Percentiles rank a stretch among this genome's conserved stretches.
phyloP scores from a whole-genome alignment of 2,888 invertebrate species.

The Xanthia togata region DNA sequence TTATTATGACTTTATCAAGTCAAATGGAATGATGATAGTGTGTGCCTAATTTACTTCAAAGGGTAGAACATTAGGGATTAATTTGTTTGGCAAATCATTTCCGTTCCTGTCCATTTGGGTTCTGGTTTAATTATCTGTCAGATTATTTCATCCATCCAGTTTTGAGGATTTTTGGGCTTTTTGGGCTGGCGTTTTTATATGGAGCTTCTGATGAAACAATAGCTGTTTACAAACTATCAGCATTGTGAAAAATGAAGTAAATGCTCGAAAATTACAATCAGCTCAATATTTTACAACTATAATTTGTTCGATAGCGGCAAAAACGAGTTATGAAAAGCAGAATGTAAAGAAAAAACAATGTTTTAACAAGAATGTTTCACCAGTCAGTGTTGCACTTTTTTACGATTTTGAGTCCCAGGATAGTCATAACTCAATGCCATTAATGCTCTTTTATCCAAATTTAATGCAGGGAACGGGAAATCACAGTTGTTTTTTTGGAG shows the following conservation, averaged over 20 bases:
- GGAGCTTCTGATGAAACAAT: background rate
- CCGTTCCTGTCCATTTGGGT: background rate
- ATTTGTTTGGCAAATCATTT: conserved; percentile 1
- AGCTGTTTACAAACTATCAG: background rate
- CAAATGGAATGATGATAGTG: conserved; percentile 1
- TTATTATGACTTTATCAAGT: conserved; percentile 4
- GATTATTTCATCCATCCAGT: background rate
- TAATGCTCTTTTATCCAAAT: conserved; percentile 42
- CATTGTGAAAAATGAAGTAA: background rate
- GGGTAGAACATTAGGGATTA: background rate
- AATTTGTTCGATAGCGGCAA: background rate
- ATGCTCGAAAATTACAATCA: background rate
- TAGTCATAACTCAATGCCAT: conserved; percentile 36
- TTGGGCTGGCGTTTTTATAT: background rate
- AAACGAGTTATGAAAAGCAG: background rate
- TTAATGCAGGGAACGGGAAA: conserved; percentile 36
- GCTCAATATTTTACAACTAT: background rate
- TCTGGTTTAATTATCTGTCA: background rate
- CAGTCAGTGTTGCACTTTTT: conserved; percentile 19
- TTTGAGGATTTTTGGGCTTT: background rate
- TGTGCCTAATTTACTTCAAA: background rate
- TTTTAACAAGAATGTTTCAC: background rate
- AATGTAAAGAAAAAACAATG: background rate
- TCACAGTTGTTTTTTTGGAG: conserved; percentile 36
- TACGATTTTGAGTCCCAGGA: background rate